Evolutionary conservation across 2,797 vertebrate species (phyloP), one percentile per base, ranked within the genome.

Genomic region (Crypturellus tataupa): DNA sequence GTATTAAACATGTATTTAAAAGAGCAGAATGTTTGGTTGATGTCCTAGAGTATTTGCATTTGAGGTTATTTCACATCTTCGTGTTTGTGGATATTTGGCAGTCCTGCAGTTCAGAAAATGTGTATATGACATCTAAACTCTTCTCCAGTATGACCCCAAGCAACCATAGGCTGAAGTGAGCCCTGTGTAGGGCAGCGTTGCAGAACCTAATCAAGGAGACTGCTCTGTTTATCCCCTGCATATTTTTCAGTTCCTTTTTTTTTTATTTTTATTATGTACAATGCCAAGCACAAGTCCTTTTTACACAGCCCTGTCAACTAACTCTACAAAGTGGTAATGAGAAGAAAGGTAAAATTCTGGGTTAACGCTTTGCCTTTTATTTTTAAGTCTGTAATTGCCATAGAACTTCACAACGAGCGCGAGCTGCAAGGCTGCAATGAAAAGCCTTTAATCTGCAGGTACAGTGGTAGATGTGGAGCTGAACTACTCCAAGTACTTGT

Each of bases 221-320:
- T 0, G 0, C 7, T 7, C 40, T 29, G 23, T 64, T 33, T 23
- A 29, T 31, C 55, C 31, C 2, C 51, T 51, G 5, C 31, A 14
- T 5, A 0, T 21, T 65, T 49, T 35, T n/a, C 2, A 0, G 29
- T 35, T 40, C 24, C 71, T 77, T 29, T 25, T 56, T 11, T 53
- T 53, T 19, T n/a, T 56, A n/a, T 19, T 53, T n/a, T 39, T 35
- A 18, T 63, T 80, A 70, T 77, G 14, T 21, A 47, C 18, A 29
- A 58, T 33, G 88, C 33, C 15, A 19, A 27, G 15, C 37, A 6
- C 33, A 1, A 47, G 89, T 20, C 46, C 18, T 27, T 73, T 18
- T 80, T 44, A 58, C 2, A 33, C 62, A 40, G 25, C n/a, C 24
- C 6, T 13, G 39, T 47, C 17, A 49, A 25, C 40, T 81, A n/a